Base-by-base conservation (phyloP, 2,888 invertebrate species). In the Nomada ferruginata region DNA sequence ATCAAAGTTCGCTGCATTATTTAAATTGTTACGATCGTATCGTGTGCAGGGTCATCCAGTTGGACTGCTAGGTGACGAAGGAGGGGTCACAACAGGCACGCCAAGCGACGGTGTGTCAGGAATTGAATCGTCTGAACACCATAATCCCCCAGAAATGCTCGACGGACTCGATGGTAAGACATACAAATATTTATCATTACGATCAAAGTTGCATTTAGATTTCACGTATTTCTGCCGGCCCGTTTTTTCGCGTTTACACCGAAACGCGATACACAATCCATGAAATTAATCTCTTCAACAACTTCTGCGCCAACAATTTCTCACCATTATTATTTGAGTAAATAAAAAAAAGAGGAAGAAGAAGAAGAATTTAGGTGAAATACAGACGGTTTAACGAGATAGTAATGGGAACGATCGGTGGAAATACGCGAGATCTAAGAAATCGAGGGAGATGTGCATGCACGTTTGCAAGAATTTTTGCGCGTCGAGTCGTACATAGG, bases 111-210 rank as follows among this genome's bases (percentile, higher is more conserved):
- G 91, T 85, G 90, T 92, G 85, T 87, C 92, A 80, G 92, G 92
- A 85, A 91, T 92, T 72, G 94, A 93, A 89, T 89, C 92, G 85
- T 92, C 93, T 77, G 93, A 93, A 86, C 92, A 93, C 73, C 93
- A 93, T 87, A 93, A 93, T 85, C 93, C 93, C 83, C 94, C 93
- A 59, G 94, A 94, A 92, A 92, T 92, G 90, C 91, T 94, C 90
- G 94, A 94, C 90, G 93, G 93, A 92, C 92, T 94, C 86, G 94
- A 94, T 93, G 94, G 94, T 94, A 94, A 94, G 94, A 93, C 69
- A 85, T 89, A 86, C 64, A 85, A 83, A 84, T 68, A 87, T 84
- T 83, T 80, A 82, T 84, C 77, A 81, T 88, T 89, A 82, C 79
- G 64, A 87, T 89, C 81, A 85, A 85, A 87, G 85, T 88, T 91